These are phyloP conservation scores for Steinernema feltiae DNA, from an alignment of 1,140 invertebrate genomes.

Conservation along the genomic window DNA sequence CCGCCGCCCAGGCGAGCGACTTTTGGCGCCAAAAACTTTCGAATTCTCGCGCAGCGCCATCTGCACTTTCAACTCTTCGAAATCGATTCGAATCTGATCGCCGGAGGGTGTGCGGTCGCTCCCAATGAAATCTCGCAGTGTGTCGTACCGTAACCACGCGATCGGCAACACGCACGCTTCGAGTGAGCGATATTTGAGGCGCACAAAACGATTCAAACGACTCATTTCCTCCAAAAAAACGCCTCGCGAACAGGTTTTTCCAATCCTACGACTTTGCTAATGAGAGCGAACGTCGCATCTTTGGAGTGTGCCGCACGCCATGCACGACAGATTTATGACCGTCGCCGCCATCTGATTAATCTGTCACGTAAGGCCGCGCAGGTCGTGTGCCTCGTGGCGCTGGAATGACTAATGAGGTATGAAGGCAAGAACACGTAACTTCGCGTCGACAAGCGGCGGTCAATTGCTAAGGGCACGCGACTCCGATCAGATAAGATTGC, in stretches of 20 bases:
- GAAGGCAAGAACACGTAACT: neutral
- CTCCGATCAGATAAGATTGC: too few species aligned
- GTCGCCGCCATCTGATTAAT: neutral
- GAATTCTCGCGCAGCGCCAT: neutral
- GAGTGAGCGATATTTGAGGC: neutral
- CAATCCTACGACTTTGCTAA: neutral
- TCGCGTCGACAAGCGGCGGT: neutral
- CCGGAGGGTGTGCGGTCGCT: neutral
- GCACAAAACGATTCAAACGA: neutral
- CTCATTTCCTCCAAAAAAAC: conserved; percentile 11
- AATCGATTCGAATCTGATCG: neutral
- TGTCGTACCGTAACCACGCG: too few species aligned
- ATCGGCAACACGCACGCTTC: neutral
- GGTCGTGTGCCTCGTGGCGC: neutral
- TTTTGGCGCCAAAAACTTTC: conserved; percentile 4
- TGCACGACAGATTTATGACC: neutral
- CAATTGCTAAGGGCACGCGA: too few species aligned
- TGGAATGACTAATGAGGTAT: neutral
- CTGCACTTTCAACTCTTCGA: neutral
- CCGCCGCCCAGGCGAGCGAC: neutral
- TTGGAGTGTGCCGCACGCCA: conserved; percentile 9
- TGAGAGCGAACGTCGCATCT: neutral
- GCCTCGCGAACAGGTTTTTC: conserved; percentile 4
- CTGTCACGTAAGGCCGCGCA: conserved; percentile 2
- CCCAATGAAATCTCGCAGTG: neutral